Evolutionary conservation across 2,797 vertebrate genomes (phyloP), one percentile per base, ranked within the genome.

Genomic region (Rhyacichthys aspro): DNA sequence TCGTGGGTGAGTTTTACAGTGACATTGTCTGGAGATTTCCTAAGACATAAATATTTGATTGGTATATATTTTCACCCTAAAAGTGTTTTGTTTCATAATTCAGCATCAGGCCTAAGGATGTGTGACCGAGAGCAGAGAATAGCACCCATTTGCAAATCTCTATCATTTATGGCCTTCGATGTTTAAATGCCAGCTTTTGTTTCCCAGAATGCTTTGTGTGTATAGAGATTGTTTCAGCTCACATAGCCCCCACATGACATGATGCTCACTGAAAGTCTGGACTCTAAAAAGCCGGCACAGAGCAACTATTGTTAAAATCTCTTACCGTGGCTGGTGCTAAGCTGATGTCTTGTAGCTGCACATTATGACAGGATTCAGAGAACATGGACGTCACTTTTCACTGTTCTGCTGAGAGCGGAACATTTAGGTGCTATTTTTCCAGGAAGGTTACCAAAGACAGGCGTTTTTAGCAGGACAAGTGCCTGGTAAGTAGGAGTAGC

Each of bases 21-120:
- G 54, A 59, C 78, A 67, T 82, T 87, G 81, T 90, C 85, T 80
- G 44, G 81, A 86, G 85, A 84, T 54, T 52, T 72, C 56, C 62
- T 64, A 44, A 11, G 44, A 55, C 77, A 86, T 90, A 73, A 88
- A 90, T 89, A 83, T 87, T 90, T 90, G 71, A 91, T 86, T 76
- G 72, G 74, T 78, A 83, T 83, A 82, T 77, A 80, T 78, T 86
- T 86, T 78, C 64, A 72, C 79, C 72, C 60, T 67, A 75, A 78
- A 84, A 79, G 58, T 67, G 70, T 84, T 82, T 86, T 59, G 48
- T 46, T 85, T 55, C 61, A 82, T 86, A 77, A 84, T 86, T 83
- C 67, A 86, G 66, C 41, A 23, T 64, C 43, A 68, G 80, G 75
- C 79, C 79, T 79, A 49, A 65, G 54, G 59, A 79, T 59, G 65